A percentile compares a stretch with the other conserved stretches of the same genome.
These are phyloP conservation scores for Trididemnum nubilum DNA, from an alignment of 23 tunicate genomes.

Conservation along the genomic window DNA sequence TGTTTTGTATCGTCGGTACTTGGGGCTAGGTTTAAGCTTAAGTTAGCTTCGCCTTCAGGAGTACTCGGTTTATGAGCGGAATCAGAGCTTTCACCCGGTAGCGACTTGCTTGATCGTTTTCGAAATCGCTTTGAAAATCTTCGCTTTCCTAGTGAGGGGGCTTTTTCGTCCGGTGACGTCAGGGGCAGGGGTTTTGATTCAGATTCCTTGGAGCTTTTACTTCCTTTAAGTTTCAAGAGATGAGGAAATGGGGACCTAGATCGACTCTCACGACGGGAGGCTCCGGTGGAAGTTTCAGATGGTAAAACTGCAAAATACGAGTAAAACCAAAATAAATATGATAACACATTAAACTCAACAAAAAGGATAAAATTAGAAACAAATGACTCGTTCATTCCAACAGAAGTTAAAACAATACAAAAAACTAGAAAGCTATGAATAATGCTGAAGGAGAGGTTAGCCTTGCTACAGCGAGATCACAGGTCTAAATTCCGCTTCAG, in stretches of 20 bases:
- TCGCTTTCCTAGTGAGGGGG: neutral
- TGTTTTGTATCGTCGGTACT: neutral
- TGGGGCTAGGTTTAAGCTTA: neutral
- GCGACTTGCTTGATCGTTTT: slow-evolving; percentile 22
- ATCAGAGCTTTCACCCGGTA: neutral
- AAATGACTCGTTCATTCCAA: too few species aligned
- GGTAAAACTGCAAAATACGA: too few species aligned
- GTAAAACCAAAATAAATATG: too few species aligned
- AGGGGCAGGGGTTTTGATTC: slow-evolving; percentile 1
- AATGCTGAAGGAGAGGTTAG: too few species aligned
- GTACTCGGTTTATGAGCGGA: neutral
- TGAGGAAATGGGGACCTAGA: slow-evolving; percentile 30
- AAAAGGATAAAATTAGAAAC: too few species aligned
- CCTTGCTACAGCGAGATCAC: too few species aligned
- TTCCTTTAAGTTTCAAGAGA: neutral
- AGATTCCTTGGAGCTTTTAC: neutral
- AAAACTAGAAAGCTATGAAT: too few species aligned
- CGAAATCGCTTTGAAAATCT: slow-evolving; percentile 55
- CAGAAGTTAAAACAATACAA: too few species aligned
- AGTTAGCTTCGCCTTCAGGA: neutral
- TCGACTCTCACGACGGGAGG: neutral
- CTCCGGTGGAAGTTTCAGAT: neutral
- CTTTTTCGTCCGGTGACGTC: slow-evolving; percentile 4
- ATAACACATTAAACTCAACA: too few species aligned
- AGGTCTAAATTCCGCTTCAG: too few species aligned